Conservation (phyloP, 2,113 vertebrate species). For the Campylomormyrus tamandua region DNA sequence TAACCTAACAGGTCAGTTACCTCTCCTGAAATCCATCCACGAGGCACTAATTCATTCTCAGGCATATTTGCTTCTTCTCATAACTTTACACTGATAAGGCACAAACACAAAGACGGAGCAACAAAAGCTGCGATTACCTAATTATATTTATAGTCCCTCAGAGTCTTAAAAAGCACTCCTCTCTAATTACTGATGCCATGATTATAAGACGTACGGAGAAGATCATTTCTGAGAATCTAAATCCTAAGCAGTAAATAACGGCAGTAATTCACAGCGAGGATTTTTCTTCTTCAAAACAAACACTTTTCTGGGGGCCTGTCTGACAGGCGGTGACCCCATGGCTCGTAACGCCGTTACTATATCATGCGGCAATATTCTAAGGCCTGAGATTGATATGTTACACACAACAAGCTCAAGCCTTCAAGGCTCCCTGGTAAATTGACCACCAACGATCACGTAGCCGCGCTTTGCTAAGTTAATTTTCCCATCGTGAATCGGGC, state of each 20-base stretch:
- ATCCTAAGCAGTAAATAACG: conserved; percentile 42
- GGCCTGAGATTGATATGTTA: neutral
- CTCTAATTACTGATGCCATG: conserved; percentile 56
- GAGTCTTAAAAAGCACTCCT: conserved; percentile 49
- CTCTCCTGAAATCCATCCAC: neutral
- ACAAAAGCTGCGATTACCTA: conserved; percentile 66
- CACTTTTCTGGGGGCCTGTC: conserved; percentile 44
- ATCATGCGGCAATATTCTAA: neutral
- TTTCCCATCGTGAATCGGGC: neutral
- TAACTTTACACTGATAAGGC: conserved; percentile 19
- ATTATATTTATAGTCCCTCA: conserved; percentile 66
- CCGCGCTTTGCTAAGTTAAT: neutral
- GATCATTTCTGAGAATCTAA: conserved; percentile 58
- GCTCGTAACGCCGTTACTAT: neutral
- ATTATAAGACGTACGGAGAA: conserved; percentile 46
- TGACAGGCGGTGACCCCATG: conserved; percentile 35
- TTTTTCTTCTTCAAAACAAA: conserved; percentile 40
- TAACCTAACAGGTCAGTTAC: neutral
- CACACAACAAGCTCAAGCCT: neutral
- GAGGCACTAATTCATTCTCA: neutral
- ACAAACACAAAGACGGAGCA: conserved; percentile 19
- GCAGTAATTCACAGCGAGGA: conserved; percentile 48
- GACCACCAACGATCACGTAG: neutral
- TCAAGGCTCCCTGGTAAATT: neutral
- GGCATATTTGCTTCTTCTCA: neutral